These are phyloP conservation scores for Salvator merianae DNA, from an alignment of 2,113 vertebrate genomes.

Conservation along the genomic window DNA sequence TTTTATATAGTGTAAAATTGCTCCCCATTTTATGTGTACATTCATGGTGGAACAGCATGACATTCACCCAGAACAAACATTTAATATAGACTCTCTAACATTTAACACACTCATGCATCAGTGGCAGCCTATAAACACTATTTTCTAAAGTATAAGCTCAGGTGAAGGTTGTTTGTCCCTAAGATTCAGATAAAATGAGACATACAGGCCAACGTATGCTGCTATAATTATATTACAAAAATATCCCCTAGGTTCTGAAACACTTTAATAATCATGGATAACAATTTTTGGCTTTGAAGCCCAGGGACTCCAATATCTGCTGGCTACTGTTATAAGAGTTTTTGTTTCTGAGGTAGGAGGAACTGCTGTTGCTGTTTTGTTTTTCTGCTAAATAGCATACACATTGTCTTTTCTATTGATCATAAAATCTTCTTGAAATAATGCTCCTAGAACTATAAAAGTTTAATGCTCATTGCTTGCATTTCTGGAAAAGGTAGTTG, in stretches of 20 bases:
- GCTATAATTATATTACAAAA: neutral
- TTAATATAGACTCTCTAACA: conserved; percentile 19
- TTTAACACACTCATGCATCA: neutral
- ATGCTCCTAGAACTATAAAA: neutral
- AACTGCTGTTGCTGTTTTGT: neutral
- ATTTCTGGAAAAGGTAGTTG: neutral
- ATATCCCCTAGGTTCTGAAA: neutral
- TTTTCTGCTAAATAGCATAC: neutral
- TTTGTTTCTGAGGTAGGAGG: neutral
- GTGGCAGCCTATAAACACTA: neutral
- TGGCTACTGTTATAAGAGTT: neutral
- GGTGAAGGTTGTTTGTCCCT: neutral
- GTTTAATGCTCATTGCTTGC: neutral
- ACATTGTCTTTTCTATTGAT: neutral
- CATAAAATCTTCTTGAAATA: neutral
- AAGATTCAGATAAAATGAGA: neutral
- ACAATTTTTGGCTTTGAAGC: neutral
- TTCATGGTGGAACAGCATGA: neutral
- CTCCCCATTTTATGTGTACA: neutral
- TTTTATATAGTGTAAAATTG: conserved; percentile 14
- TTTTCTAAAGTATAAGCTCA: neutral
- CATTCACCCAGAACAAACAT: neutral
- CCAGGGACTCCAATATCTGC: neutral
- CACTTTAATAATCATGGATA: neutral
- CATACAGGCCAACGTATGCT: neutral